Evolutionary conservation across 2,888 invertebrate species (phyloP), one percentile per base, ranked within the genome.

Genomic region (Ommatoiulus sabulosus): DNA sequence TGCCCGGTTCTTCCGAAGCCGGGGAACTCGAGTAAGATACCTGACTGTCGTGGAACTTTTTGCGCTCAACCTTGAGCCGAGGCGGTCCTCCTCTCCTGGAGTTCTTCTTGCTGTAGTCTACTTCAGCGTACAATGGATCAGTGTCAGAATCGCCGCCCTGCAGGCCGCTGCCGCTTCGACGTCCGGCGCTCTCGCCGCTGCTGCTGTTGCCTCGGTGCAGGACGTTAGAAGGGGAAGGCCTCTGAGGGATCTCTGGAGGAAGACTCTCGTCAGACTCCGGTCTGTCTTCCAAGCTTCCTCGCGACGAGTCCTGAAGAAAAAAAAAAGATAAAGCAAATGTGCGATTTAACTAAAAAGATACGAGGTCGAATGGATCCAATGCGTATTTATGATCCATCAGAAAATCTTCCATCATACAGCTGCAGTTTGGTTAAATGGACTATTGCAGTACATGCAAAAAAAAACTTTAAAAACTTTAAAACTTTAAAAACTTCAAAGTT

Each of bases 161-260:
- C 5, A 80, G 8, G 15, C 88, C 80, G 43, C 88, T 46, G 17
- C 87, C 80, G 44, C 87, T 63, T 15, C 46, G 89, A 12, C 89
- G 86, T 7, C 89, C 89, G 24, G 85, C 89, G 44, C 87, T 87
- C 17, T 72, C 89, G 43, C 86, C 88, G 57, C 89, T 90, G 48
- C 89, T 89, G 85, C 89, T 89, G n/a, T 52, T 87, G n/a, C 46
- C 52, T 12, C 48, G 85, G 43, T 44, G 86, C 72, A 89, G 89
- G 52, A 88, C 89, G 84, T 85, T 46, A 86, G 84, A 84, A 72
- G 84, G 52, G 24, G 89, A 89, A 12, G 86, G 89, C 52, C 89
- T 63, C 44, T 80, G 89, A 44, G 94, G 91, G 94, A 93, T 94
- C 88, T 91, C 91, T 5, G 91, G 91, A 43, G 90, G 87, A 24